phyloP scores from a whole-genome alignment of 92 coral and sea anemone genomes.

The Hydrozoanthus gracilis region DNA sequence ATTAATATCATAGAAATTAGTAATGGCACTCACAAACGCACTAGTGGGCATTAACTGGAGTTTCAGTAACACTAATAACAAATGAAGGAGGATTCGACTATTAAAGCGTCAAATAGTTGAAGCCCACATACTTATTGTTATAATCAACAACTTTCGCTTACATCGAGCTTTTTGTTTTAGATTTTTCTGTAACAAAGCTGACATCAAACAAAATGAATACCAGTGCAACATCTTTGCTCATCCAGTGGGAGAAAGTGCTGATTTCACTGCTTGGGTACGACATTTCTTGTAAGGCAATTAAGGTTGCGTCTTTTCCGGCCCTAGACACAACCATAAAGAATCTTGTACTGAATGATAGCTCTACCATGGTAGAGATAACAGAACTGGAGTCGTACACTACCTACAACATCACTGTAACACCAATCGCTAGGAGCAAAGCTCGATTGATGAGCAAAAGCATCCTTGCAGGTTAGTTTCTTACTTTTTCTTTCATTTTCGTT shows the following conservation, averaged over 20 bases:
- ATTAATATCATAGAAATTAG: too few relatives aligned
- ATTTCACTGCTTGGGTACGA: background rate
- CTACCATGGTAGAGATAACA: constrained; percentile 30
- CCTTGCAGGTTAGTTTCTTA: constrained; percentile 41
- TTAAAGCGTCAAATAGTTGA: too few relatives aligned
- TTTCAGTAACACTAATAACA: too few relatives aligned
- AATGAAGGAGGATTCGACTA: too few relatives aligned
- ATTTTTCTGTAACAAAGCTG: too few relatives aligned
- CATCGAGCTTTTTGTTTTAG: too few relatives aligned
- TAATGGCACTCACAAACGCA: too few relatives aligned
- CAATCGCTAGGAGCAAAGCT: constrained; percentile 37
- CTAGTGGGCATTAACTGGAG: too few relatives aligned
- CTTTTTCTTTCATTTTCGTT: too few relatives aligned
- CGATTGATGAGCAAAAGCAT: constrained; percentile 39
- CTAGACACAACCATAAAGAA: background rate
- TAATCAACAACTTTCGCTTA: too few relatives aligned
- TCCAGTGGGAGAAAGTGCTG: constrained; percentile 2
- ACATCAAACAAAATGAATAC: too few relatives aligned
- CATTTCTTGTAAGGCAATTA: background rate
- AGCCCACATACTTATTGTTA: too few relatives aligned
- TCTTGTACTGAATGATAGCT: background rate
- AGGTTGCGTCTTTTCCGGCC: background rate
- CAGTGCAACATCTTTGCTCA: background rate
- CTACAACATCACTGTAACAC: constrained; percentile 57
- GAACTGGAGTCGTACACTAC: constrained; percentile 58